Percentiles rank a stretch among this genome's conserved stretches.
Conservation (phyloP, 2,113 vertebrate genomes). For the Micronisus gabar region DNA sequence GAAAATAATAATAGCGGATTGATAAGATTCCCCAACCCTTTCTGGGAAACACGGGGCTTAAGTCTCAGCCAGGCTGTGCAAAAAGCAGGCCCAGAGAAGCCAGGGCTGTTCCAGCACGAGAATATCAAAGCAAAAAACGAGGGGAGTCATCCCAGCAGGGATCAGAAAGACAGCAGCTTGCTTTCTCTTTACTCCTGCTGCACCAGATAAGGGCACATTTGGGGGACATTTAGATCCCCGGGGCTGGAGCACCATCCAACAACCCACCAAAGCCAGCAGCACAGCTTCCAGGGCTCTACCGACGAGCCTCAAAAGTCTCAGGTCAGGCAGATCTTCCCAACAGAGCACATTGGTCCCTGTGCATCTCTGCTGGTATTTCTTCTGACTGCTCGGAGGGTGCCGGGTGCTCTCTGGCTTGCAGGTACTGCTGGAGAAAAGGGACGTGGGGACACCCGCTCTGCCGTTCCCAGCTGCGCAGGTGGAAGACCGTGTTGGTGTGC, state of each 20-base stretch:
- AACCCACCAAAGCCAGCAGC: neutral
- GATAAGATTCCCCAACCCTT: constrained; percentile 18
- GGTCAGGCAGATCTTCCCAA: neutral
- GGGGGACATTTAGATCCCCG: neutral
- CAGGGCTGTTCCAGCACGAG: neutral
- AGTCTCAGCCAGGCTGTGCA: neutral
- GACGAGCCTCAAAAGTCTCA: neutral
- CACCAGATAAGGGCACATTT: neutral
- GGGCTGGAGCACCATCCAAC: neutral
- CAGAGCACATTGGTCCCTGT: accelerated
- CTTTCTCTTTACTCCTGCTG: neutral
- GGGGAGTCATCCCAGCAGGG: neutral
- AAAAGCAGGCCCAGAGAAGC: neutral
- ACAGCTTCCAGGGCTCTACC: neutral
- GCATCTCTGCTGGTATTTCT: neutral
- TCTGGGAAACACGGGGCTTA: neutral
- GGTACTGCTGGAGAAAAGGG: neutral
- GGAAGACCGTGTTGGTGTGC: accelerated
- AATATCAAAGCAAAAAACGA: neutral
- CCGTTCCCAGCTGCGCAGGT: neutral
- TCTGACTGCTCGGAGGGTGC: neutral
- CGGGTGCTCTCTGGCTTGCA: neutral
- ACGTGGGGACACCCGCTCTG: accelerated
- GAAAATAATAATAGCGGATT: constrained; percentile 33
- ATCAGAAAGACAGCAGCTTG: neutral